Evolutionary conservation across 1,140 invertebrate species (phyloP).

Genomic region (Pissodes strobi): DNA sequence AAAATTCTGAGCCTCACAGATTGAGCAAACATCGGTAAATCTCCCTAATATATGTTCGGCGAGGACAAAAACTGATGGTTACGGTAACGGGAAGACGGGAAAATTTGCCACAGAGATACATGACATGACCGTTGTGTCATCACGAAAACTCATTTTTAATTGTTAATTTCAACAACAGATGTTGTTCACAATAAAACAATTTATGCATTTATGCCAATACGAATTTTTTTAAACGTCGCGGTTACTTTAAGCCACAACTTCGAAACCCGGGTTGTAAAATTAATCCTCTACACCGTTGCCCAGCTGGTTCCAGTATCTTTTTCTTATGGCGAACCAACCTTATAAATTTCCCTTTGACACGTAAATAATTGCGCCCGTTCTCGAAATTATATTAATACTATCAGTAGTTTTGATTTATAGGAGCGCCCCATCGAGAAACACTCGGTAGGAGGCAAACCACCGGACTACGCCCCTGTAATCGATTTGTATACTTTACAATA

Average conservation of each 20-base stretch:
- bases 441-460: conserved; percentile 27
- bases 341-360: conserved; percentile 33
- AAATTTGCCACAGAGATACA: no score
- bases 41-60: conserved; percentile 32
- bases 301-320: conserved; percentile 17
- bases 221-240: no score
- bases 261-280: background rate
- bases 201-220: no score
- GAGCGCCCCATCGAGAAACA: conserved; percentile 13
- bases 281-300: conserved; percentile 13
- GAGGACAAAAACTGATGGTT: conserved; percentile 16
- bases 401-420: conserved; percentile 34
- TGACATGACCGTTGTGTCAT: no score
- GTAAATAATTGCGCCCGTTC: conserved; percentile 33
- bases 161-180: no score
- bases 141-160: no score
- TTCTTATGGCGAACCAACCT: conserved; percentile 18
- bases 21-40: conserved; percentile 39
- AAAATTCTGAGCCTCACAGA: conserved; percentile 31
- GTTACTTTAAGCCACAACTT: no score
- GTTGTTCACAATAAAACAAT: no score
- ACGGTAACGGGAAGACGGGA: no score
- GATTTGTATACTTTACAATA: background rate
- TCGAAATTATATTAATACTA: conserved; percentile 35
- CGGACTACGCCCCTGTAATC: conserved; percentile 26